phyloP scores from a whole-genome alignment of 2,888 invertebrate species.

The Idaea biselata region DNA sequence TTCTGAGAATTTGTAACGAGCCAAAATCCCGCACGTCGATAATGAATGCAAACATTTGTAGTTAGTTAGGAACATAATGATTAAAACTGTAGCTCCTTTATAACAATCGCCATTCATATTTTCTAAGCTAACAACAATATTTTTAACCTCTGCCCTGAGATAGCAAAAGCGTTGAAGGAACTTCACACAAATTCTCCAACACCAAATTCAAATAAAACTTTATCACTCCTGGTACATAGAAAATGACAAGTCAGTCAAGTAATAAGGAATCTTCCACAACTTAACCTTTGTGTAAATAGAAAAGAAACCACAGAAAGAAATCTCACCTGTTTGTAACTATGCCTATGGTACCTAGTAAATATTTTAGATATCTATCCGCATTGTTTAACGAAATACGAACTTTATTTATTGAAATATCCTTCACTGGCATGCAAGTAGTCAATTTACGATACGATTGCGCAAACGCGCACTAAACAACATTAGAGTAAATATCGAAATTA shows the following conservation, averaged over 20 bases:
- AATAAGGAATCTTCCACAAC: background rate
- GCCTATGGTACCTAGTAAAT: background rate
- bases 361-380: background rate
- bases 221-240: background rate
- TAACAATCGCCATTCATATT: slow-evolving; percentile 35
- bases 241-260: background rate
- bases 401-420: background rate
- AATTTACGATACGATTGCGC: background rate
- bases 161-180: slow-evolving; percentile 9
- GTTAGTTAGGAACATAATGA: slow-evolving; percentile 12
- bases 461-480: background rate
- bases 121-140: slow-evolving; percentile 36
- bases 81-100: slow-evolving; percentile 17
- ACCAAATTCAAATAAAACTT: background rate
- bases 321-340: no score
- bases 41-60: slow-evolving; percentile 12
- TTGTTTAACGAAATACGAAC: background rate
- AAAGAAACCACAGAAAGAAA: no score
- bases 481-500: background rate
- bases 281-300: no score
- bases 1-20: slow-evolving; percentile 6
- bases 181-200: background rate
- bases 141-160: slow-evolving; percentile 42
- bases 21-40: slow-evolving; percentile 11
- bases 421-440: background rate